Evolutionary conservation across 35 echinoderm and acorn worm species (phyloP).

Genomic region (Ophiothrix spiculata): DNA sequence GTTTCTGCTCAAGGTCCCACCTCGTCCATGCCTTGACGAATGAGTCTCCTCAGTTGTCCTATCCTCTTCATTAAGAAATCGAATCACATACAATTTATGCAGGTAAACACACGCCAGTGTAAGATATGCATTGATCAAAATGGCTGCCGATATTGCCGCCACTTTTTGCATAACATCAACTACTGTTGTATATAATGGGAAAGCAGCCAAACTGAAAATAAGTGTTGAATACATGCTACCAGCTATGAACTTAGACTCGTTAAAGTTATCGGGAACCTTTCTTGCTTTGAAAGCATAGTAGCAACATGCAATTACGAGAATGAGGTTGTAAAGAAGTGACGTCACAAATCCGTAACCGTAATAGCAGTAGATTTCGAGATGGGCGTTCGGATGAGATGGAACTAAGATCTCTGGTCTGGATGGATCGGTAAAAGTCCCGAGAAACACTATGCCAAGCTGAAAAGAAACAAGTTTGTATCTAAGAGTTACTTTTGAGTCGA

Average conservation of each 20-base stretch:
- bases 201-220: neutral
- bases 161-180: neutral
- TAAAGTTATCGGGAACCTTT: neutral
- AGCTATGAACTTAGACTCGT: neutral
- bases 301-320: neutral
- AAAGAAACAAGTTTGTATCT: no score
- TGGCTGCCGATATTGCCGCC: neutral
- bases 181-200: neutral
- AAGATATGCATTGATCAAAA: neutral
- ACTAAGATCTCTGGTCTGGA: neutral
- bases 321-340: neutral
- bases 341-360: neutral
- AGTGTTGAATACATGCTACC: neutral
- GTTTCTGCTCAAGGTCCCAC: neutral
- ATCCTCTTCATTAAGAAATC: neutral
- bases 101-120: neutral
- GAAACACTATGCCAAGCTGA: neutral
- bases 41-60: neutral
- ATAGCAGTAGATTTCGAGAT: neutral
- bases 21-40: neutral
- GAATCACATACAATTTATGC: neutral
- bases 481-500: no score
- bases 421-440: neutral
- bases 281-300: neutral
- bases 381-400: neutral